These are phyloP conservation scores for Nothoprocta perdicaria DNA, from an alignment of 2,113 vertebrate genomes.

Conservation along the genomic window DNA sequence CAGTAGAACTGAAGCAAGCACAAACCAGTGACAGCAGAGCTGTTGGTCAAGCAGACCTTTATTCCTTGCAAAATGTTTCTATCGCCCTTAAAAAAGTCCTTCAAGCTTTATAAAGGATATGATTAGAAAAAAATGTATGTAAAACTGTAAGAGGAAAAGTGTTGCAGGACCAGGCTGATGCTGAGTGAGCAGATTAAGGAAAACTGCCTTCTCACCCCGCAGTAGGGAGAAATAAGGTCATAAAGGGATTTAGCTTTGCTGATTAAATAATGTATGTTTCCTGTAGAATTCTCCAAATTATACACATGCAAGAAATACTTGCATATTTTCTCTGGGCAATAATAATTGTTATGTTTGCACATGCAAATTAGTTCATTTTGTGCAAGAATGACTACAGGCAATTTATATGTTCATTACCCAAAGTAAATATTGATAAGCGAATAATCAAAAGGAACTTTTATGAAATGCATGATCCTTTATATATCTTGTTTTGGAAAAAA, in stretches of 20 bases:
- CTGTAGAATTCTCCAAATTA: neutral
- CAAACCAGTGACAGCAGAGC: neutral
- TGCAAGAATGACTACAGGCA: neutral
- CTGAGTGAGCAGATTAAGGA: neutral
- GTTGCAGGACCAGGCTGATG: neutral
- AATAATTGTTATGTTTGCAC: neutral
- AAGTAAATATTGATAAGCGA: neutral
- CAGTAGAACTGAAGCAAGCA: neutral
- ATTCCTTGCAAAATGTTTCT: neutral
- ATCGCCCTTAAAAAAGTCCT: neutral
- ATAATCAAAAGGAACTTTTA: neutral
- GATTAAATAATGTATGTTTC: neutral
- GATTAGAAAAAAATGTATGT: neutral
- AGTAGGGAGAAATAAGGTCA: neutral
- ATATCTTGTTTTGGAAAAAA: neutral
- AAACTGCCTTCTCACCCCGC: neutral
- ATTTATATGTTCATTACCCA: neutral
- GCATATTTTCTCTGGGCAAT: neutral
- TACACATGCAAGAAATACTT: neutral
- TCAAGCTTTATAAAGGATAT: neutral
- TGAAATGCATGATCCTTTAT: neutral
- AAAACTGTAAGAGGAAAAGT: neutral
- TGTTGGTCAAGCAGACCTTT: neutral
- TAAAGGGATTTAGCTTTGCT: neutral
- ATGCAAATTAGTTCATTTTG: neutral